These are phyloP conservation scores for Rhodophaea formosa DNA, from an alignment of 2,888 invertebrate species.

Conservation along the genomic window DNA sequence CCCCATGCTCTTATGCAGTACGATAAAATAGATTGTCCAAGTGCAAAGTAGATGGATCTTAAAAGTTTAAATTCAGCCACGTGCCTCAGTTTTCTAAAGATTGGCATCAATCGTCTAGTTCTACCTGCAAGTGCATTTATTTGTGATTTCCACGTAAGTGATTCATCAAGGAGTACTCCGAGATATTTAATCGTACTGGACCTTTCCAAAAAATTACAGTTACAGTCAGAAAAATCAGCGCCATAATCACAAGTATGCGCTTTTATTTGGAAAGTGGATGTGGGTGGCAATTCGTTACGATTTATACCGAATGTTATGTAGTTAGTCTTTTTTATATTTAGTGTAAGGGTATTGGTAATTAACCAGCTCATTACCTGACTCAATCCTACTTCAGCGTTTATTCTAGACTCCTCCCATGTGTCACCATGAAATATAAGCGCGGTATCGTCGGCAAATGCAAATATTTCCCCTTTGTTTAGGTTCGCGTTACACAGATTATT, in stretches of 20 bases:
- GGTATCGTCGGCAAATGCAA: no score
- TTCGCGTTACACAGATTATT: no score
- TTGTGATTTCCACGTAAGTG: not conserved
- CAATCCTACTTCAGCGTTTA: no score
- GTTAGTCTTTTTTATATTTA: not conserved
- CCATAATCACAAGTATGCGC: not conserved
- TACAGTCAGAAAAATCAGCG: not conserved
- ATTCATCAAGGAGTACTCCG: not conserved
- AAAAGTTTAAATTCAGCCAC: no score
- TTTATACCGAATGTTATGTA: not conserved
- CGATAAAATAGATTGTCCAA: no score
- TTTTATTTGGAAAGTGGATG: not conserved
- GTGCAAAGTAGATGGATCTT: no score
- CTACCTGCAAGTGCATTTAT: not conserved
- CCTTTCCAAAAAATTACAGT: not conserved
- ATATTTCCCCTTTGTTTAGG: no score
- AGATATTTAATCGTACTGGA: not conserved
- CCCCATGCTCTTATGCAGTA: no score
- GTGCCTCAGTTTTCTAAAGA: not conserved
- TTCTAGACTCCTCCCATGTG: no score
- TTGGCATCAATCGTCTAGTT: not conserved
- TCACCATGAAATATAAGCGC: no score
- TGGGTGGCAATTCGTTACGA: not conserved
- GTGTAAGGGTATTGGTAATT: not conserved
- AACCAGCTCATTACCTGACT: not conserved